Evolutionary conservation across 2,888 invertebrate genomes (phyloP), one percentile per base, ranked within the genome.

Genomic region (Acleris holmiana): DNA sequence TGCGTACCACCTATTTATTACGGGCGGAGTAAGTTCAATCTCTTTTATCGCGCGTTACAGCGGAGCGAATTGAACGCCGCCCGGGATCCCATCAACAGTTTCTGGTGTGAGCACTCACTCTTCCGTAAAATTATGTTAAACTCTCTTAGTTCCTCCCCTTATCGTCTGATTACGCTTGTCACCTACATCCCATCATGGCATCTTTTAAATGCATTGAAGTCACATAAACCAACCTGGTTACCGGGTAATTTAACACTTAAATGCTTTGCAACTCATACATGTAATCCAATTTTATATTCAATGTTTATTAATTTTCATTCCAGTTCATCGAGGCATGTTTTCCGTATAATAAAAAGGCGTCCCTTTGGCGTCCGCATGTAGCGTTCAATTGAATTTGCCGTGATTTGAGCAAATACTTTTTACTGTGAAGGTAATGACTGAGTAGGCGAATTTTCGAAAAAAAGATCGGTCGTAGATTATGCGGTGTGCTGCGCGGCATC

Each of bases 21-120:
- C 84, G 81, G 81, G 80, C 82, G 79, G 82, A 87, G 84, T 86
- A 81, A 86, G 84, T 88, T 88, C 91, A 89, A 91, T 91, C 87
- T 90, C 81, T 87, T 90, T 89, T 90, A 91, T 90, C 86, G 88
- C 71, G 84, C 80, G 83, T 88, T 89, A 89, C 83, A 86, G 85
- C 82, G 73, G 73, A 77, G 78, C 80, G 85, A 85, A 89, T 86
- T 84, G 85, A 83, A 86, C 84, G 82, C 74, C 76, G 78, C 75
- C 78, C 81, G 80, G 80, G 83, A 84, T 80, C 80, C 81, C 72
- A 73, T 71, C 80, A 76, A 77, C 82, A 80, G 80, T 81, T 81
- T 74, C 80, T 80, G 80, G 80, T 79, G 77, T 77, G 76, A 77
- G 82, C 73, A 80, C 79, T 80, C 84, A 81, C 82, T 89, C 85